Base-by-base conservation (phyloP, 2,888 invertebrate genomes). In the Leptopilina myrica region DNA sequence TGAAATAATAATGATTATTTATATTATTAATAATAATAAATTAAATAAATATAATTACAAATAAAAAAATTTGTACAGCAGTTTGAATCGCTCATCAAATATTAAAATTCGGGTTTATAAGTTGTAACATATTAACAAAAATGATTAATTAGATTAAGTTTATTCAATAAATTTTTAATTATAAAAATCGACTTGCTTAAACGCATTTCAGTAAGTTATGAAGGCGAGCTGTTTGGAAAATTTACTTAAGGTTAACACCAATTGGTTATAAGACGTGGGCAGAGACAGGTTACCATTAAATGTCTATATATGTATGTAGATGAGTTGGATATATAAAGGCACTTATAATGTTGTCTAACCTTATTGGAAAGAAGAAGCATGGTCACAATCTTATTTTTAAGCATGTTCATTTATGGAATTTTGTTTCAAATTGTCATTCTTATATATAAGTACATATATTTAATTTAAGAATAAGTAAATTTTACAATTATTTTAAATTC, bases 261-360 rank as follows among this genome's bases (percentile, higher is more conserved):
- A 76, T 81, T 79, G 83, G 82, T 84, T 80, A 78, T 80, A 79
- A 82, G 84, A 86, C 87, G 86, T 87, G 87, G 87, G 87, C 86
- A 86, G 86, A 86, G 85, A 84, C 79, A 80, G 85, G 81, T 53
- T 64, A 69, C 8, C 53, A 26, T 69, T 20, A 12, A 26, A 49
- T 66, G 76, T 80, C 43, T 80, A 80, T 77, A 80, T 83, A 77
- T 62, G 76, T 76, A 77, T 81, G 77, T 75, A 69, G 53, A 49
- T 26, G 53, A 15, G 14, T 33, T 69, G 49, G 14, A 26, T 53
- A 53, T 69, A 26, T 53, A 15, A 53, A 53, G 53, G 33, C 53
- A 33, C 14, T 15, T 20, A 15, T 15, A 20, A n/a, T 26, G 49
- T 69, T 33, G 77, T 80, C 79, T 87, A 83, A 85, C 87, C 87